Evolutionary conservation across 2,797 vertebrate genomes (phyloP).

Genomic region (Somateria mollissima): DNA sequence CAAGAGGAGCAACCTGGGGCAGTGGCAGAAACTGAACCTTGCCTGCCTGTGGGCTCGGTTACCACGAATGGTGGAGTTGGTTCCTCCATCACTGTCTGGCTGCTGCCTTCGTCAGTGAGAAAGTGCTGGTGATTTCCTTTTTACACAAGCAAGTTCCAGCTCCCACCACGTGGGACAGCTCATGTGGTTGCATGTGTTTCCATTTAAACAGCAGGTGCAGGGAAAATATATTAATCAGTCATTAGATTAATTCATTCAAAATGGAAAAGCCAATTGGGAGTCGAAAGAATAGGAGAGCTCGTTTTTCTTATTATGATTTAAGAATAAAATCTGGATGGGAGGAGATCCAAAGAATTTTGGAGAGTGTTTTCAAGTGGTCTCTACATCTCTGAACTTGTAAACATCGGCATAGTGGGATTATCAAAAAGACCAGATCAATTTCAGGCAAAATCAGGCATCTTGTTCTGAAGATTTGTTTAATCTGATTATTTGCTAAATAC

Average conservation of each 20-base stretch:
- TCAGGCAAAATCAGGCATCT: not conserved
- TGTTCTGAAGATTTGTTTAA: not conserved
- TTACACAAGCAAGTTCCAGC: not conserved
- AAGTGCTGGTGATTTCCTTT: not conserved
- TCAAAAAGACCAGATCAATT: not conserved
- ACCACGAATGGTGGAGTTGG: not conserved
- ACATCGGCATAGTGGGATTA: not conserved
- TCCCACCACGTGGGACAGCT: not conserved
- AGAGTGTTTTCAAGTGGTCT: not conserved
- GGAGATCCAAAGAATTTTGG: not conserved
- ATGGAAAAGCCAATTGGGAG: not conserved
- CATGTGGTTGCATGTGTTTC: not conserved
- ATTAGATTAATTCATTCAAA: not conserved
- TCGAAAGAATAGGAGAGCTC: not conserved
- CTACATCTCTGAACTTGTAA: not conserved
- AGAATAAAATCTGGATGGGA: not conserved
- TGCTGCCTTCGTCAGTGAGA: not conserved
- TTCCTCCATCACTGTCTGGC: not conserved
- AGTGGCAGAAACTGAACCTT: not conserved
- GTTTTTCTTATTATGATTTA: not conserved
- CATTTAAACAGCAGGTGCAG: not conserved
- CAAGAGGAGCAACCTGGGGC: not conserved
- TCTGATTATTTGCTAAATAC: not conserved
- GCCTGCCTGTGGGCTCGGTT: fast-evolving
- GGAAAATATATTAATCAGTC: not conserved